These are phyloP conservation scores for Philypnodon macrostomus DNA, from an alignment of 2,797 vertebrate species.

Conservation along the genomic window DNA sequence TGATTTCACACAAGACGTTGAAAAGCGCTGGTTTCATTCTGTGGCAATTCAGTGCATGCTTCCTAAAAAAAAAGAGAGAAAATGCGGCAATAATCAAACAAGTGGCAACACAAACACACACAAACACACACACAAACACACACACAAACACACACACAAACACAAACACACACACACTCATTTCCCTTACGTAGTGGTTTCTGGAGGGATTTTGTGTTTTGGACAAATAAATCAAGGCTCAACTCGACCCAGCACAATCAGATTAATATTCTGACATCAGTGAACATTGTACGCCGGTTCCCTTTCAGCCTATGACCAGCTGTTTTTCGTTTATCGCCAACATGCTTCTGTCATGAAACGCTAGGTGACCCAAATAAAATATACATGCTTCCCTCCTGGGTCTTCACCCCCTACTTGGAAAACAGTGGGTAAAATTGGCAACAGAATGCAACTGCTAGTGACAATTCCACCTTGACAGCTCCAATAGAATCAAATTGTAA, in stretches of 20 bases:
- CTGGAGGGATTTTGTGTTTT: background rate
- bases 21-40: conserved; percentile 99
- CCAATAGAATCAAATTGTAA: background rate
- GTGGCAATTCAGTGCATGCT: conserved; percentile 99
- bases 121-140: too few species aligned
- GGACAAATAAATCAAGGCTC: background rate
- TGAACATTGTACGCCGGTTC: background rate
- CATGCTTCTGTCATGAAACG: conserved; percentile 3
- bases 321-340: conserved; percentile 6
- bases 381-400: conserved; percentile 1
- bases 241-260: background rate
- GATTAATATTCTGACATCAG: background rate
- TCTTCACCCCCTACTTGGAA: conserved; percentile 1
- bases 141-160: too few species aligned
- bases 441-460: background rate
- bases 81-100: conserved; percentile 42
- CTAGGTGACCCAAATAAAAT: conserved; percentile 7
- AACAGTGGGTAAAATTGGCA: background rate
- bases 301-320: conserved; percentile 2
- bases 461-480: conserved; percentile 1
- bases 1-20: conserved; percentile 99
- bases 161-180: too few species aligned
- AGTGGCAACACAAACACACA: conserved; percentile 37
- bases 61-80: conserved; percentile 79
- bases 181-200: too few species aligned